These are phyloP conservation scores for Pungitius pungitius DNA, from an alignment of 2,113 vertebrate species.

Conservation along the genomic window DNA sequence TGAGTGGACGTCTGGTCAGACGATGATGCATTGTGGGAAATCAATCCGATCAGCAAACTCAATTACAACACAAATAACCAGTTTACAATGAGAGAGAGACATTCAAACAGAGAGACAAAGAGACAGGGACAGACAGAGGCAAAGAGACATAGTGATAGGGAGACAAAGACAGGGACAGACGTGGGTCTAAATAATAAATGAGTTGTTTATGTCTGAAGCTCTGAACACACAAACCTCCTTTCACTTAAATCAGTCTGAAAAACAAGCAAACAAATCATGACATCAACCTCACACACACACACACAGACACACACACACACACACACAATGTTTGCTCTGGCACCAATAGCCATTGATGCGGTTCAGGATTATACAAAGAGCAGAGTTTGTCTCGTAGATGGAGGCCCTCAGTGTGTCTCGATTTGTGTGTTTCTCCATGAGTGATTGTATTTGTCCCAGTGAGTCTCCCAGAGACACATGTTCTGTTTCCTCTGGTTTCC, in stretches of 20 bases:
- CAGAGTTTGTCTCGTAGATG: slow-evolving; percentile 11
- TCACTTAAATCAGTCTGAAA: slow-evolving; percentile 15
- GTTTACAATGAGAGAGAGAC: slow-evolving; percentile 53
- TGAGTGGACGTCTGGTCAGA: neutral
- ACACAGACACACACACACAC: neutral
- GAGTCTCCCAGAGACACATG: slow-evolving; percentile 12
- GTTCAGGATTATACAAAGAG: slow-evolving; percentile 51
- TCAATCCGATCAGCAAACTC: slow-evolving; percentile 32
- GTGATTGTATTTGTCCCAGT: slow-evolving; percentile 39
- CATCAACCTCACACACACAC: neutral
- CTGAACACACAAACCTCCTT: slow-evolving; percentile 9
- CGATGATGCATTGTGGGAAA: neutral
- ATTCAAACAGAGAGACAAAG: slow-evolving; percentile 21
- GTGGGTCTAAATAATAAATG: slow-evolving; percentile 48
- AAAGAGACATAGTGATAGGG: too few species aligned
- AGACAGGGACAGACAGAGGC: neutral
- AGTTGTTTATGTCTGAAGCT: slow-evolving; percentile 49
- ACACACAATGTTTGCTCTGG: slow-evolving; percentile 34
- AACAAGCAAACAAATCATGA: slow-evolving; percentile 25
- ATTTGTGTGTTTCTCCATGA: slow-evolving; percentile 29
- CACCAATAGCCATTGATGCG: slow-evolving; percentile 39
- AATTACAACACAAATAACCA: slow-evolving; percentile 37
- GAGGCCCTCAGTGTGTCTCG: slow-evolving; percentile 26
- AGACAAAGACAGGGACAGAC: neutral
- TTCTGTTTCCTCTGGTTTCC: neutral